Percentiles rank a stretch among this genome's conserved stretches.
phyloP scores from a whole-genome alignment of 2,113 vertebrate species.

The Sinocyclocheilus anshuiensis region DNA sequence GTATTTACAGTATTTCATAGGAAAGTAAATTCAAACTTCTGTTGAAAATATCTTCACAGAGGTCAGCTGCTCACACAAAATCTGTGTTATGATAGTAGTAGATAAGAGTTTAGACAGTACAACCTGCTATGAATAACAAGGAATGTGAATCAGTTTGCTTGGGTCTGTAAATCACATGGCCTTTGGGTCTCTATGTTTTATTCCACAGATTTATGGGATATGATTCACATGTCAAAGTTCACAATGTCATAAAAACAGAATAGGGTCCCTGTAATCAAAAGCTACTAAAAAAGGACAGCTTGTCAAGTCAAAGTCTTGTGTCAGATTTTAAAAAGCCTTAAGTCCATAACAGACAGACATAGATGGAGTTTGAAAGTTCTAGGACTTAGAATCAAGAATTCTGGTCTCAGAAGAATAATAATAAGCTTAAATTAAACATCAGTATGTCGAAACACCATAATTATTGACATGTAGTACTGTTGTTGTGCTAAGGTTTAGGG shows the following conservation, averaged over 20 bases:
- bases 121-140: not conserved
- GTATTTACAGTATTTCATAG: not conserved
- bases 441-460: not conserved
- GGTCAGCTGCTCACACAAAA: not conserved
- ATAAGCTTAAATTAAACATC: not conserved
- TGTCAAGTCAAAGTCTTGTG: not conserved
- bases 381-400: too few relatives aligned
- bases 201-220: constrained; percentile 16
- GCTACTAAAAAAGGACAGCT: not conserved
- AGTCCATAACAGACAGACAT: not conserved
- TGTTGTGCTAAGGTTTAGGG: not conserved
- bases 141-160: constrained; percentile 12
- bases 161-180: not conserved
- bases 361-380: not conserved
- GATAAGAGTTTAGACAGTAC: constrained; percentile 8
- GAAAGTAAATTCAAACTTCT: not conserved
- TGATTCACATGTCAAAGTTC: constrained; percentile 1
- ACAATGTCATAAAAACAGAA: constrained; percentile 17
- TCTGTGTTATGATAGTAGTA: not conserved
- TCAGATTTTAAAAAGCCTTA: not conserved
- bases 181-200: constrained; percentile 16
- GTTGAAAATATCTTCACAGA: too few relatives aligned
- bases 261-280: not conserved
- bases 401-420: too few relatives aligned
- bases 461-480: not conserved